Conservation (phyloP, 1,140 invertebrate genomes). For the Drosophila albomicans region DNA sequence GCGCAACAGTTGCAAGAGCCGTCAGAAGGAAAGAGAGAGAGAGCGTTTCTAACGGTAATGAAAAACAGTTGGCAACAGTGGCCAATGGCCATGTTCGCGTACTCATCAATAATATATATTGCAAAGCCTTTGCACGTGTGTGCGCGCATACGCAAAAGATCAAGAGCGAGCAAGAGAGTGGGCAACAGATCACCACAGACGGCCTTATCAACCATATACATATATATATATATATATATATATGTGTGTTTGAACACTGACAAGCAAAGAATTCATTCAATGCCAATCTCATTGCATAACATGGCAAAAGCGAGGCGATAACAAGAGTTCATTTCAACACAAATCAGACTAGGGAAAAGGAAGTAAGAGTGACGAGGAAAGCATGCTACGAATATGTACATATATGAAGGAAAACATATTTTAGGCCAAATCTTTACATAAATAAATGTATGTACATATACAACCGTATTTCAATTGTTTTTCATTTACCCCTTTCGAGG, state of each 20-base stretch:
- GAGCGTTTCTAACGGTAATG: conserved; percentile 45
- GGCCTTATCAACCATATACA: conserved; percentile 32
- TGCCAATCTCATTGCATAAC: conserved; percentile 69
- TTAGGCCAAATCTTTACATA: conserved; percentile 36
- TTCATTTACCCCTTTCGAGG: conserved; percentile 83
- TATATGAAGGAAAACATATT: conserved; percentile 16
- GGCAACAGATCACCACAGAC: conserved; percentile 14
- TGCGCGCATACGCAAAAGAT: conserved; percentile 18
- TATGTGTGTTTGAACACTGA: conserved; percentile 18
- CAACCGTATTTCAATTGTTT: conserved; percentile 63
- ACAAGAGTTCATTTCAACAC: conserved; percentile 9
- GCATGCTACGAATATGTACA: too few relatives aligned
- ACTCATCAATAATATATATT: not conserved
- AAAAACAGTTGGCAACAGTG: conserved; percentile 53
- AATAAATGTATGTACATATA: conserved; percentile 26
- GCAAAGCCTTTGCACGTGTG: conserved; percentile 37
- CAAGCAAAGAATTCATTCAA: conserved; percentile 62
- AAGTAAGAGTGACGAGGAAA: conserved; percentile 38
- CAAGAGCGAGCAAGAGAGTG: not conserved
- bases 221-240: not conserved
- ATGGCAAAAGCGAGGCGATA: conserved; percentile 28
- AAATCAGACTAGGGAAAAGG: conserved; percentile 30
- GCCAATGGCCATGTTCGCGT: not conserved
- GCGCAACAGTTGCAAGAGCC: conserved; percentile 50
- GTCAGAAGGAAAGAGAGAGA: conserved; percentile 19